Conservation (phyloP, 53 echinoderm and acorn worm genomes). For the Apostichopus leukothele region DNA sequence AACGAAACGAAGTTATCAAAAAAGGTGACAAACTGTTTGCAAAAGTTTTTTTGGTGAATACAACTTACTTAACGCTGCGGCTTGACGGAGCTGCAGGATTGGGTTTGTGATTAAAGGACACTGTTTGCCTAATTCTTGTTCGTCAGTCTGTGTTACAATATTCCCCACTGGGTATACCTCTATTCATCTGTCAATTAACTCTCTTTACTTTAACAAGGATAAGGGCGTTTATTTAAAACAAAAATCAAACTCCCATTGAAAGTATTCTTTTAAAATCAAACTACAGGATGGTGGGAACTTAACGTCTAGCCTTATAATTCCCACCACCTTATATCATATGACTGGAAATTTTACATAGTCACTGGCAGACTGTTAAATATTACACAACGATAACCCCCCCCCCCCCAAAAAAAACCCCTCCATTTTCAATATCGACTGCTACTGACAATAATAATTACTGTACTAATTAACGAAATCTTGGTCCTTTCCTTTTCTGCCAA, state of each 20-base stretch:
- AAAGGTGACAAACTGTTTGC: conserved; percentile 32
- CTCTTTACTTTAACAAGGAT: background rate
- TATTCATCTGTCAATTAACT: conserved; percentile 18
- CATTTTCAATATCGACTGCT: too few relatives aligned
- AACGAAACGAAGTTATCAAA: conserved; percentile 30
- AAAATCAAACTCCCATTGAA: background rate
- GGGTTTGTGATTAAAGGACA: background rate
- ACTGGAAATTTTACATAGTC: too few relatives aligned
- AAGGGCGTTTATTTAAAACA: background rate
- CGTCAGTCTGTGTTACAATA: conserved; percentile 16
- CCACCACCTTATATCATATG: background rate
- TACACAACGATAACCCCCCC: too few relatives aligned
- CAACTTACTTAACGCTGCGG: background rate
- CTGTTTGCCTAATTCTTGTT: conserved; percentile 6
- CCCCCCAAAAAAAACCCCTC: rapidly evolving
- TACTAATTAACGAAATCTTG: too few relatives aligned
- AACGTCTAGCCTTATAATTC: background rate
- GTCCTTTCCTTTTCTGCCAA: too few relatives aligned
- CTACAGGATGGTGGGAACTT: too few relatives aligned
- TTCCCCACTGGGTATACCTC: background rate
- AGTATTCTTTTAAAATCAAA: background rate
- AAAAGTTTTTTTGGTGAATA: background rate
- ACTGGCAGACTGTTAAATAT: too few relatives aligned
- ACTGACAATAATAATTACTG: too few relatives aligned
- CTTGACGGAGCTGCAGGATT: background rate